Evolutionary conservation across 2,888 invertebrate genomes (phyloP).

Genomic region (Lasioglossum villosulum): DNA sequence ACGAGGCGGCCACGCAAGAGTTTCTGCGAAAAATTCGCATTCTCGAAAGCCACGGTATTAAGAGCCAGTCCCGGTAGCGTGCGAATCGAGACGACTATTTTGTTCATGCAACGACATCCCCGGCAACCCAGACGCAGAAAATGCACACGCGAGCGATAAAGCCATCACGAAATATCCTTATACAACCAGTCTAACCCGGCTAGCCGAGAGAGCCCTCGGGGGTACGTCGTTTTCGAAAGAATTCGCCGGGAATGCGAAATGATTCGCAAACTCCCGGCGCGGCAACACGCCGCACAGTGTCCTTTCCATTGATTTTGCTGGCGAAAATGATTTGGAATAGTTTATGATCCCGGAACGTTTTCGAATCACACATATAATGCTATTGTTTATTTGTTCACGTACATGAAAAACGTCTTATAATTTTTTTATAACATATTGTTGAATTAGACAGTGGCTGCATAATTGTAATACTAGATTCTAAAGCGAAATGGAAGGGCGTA

Average conservation of each 20-base stretch:
- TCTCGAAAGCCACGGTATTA: constrained; percentile 17
- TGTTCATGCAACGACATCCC: constrained; percentile 44
- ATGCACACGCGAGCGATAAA: constrained; percentile 51
- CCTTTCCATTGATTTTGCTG: no score
- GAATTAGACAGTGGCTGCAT: no score
- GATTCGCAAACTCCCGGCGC: constrained; percentile 4
- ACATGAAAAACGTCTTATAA: no score
- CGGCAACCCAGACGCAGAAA: neutral
- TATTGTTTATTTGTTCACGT: no score
- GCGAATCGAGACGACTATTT: constrained; percentile 41
- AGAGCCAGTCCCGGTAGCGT: constrained; percentile 25
- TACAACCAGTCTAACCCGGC: constrained; percentile 36
- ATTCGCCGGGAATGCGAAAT: constrained; percentile 53
- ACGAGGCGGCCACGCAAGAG: constrained; percentile 12
- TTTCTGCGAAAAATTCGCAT: constrained; percentile 40
- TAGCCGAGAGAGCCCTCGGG: neutral
- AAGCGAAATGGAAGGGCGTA: no score
- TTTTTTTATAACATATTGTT: no score
- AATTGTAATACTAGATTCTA: no score
- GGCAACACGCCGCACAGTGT: neutral
- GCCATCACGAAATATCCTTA: constrained; percentile 52
- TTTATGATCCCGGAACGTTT: no score
- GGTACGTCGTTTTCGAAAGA: constrained; percentile 44
- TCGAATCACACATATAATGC: no score
- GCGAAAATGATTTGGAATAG: no score